Evolutionary conservation across 2,113 vertebrate genomes (phyloP).

Genomic region (Crotalus tigris): DNA sequence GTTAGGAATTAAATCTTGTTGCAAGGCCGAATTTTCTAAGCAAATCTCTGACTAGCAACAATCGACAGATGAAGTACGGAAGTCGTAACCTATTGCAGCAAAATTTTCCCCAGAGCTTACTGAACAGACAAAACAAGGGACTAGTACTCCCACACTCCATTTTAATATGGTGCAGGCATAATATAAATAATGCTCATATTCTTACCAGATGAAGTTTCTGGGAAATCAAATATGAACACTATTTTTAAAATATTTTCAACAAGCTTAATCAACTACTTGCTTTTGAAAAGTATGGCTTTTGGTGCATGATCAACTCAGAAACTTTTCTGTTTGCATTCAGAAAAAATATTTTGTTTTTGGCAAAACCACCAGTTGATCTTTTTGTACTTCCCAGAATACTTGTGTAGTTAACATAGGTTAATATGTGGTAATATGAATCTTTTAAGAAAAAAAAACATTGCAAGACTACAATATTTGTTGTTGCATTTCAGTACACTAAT

Average conservation of each 20-base stretch:
- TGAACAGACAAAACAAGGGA: neutral
- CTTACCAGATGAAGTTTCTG: neutral
- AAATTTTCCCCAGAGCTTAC: neutral
- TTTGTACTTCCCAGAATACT: neutral
- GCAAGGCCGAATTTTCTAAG: neutral
- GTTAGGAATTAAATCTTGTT: neutral
- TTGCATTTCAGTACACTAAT: neutral
- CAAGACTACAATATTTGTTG: neutral
- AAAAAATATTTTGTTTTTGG: neutral
- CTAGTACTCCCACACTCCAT: neutral
- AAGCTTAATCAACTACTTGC: neutral
- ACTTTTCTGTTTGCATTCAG: neutral
- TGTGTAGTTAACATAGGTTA: neutral
- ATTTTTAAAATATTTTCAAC: neutral
- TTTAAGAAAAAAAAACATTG: neutral
- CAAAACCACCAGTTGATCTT: neutral
- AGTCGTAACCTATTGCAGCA: neutral
- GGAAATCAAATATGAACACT: neutral
- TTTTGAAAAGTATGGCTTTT: neutral
- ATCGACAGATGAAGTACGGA: neutral
- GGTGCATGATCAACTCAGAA: neutral
- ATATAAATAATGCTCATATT: neutral
- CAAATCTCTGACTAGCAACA: neutral
- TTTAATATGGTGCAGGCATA: neutral
- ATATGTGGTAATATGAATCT: neutral